Base-by-base conservation (phyloP, 1,140 invertebrate genomes). In the Lithobius niger region DNA sequence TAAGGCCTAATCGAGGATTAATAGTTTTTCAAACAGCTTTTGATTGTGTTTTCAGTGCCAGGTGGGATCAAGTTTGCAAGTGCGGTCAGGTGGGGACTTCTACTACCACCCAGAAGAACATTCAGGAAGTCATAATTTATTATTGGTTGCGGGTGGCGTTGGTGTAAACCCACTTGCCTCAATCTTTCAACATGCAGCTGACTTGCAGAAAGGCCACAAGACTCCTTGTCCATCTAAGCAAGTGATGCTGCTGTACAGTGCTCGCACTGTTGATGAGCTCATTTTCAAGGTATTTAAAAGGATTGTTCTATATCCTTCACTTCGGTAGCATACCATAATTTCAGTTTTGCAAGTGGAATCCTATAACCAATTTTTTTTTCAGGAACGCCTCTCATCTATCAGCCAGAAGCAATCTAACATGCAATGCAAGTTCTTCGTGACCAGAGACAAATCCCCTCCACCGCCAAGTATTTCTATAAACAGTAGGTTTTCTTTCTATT, bases 121-220 rank as follows among this genome's bases (percentile, higher is more conserved):
- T 3, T 27, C 44, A 0, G 16, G 52, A 60, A 27, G 52, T 40
- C 26, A 53, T 15, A 58, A 69, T 48, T 51, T 72, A 18, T 43
- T 73, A n/a, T 59, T 72, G n/a, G 58, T 73, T 45, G 71, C 68
- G 18, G 71, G 71, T 21, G 71, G 71, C 4, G 67, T 73, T 40
- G 71, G 71, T 18, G 70, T 73, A 26, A 73, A 73, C 57, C 71
- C 71, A 18, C 47, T 72, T 4, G 60, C 59, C 16, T 69, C 69
- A 47, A 73, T 73, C 31, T 25, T 70, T 1, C 56, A 60, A 40
- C 65, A 71, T 57, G 61, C 66, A 42, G 55, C 59, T 16, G 59
- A 67, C 48, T 16, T 67, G 10, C 19, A 54, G n/a, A 21, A 59
- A 19, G 27, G 21, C 27, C 27, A 27, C 27, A 24, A 22, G n/a